Percentiles rank a stretch among this genome's conserved stretches.
Conservation (phyloP, 2,888 invertebrate species). For the Aelia acuminata region DNA sequence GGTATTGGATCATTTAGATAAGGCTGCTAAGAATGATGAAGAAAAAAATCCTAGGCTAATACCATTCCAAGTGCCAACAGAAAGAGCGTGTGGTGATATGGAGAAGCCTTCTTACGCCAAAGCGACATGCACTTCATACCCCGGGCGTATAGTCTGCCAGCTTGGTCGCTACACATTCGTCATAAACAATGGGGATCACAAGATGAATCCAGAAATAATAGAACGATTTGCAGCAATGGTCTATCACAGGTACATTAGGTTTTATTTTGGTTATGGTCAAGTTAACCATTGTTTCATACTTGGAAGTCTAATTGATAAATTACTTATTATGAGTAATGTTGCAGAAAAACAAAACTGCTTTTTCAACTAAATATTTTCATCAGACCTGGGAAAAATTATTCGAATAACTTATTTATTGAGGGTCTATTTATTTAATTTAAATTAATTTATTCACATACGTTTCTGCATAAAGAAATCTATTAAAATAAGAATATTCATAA, state of each 20-base stretch:
- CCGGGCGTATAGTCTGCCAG: constrained; percentile 49
- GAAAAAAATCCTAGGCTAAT: neutral
- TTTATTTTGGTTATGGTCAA: too few species aligned
- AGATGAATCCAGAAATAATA: constrained; percentile 55
- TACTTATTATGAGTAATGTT: too few species aligned
- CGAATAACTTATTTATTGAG: too few species aligned
- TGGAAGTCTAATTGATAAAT: too few species aligned
- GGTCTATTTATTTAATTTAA: too few species aligned
- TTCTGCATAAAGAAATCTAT: too few species aligned
- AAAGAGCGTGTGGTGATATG: neutral
- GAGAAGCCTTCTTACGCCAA: constrained; percentile 44
- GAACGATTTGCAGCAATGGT: constrained; percentile 59
- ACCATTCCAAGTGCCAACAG: neutral
- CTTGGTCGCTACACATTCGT: constrained; percentile 55
- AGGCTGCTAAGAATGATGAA: neutral
- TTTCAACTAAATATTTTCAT: too few species aligned
- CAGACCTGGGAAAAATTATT: too few species aligned
- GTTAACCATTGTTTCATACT: too few species aligned
- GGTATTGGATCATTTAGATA: neutral
- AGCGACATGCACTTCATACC: constrained; percentile 34
- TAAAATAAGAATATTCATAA: too few species aligned
- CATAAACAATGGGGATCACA: constrained; percentile 54
- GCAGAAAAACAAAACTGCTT: too few species aligned
- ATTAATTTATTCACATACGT: too few species aligned
- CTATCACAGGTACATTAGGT: constrained; percentile 46